Percentiles rank a stretch among this genome's conserved stretches.
phyloP scores from a whole-genome alignment of 2,797 vertebrate genomes.

The Argentina silus region DNA sequence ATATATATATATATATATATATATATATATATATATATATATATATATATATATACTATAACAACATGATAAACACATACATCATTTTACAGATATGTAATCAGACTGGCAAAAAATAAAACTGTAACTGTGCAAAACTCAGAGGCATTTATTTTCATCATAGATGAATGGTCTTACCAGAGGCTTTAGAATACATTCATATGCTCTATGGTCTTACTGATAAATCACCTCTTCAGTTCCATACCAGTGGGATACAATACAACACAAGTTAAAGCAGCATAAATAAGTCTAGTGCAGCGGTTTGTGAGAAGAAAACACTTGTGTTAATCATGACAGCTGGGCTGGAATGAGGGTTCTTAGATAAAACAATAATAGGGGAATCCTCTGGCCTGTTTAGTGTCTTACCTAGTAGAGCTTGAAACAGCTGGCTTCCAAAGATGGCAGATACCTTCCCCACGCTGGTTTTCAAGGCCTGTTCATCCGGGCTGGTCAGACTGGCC shows the following conservation, averaged over 20 bases:
- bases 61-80: too few relatives aligned
- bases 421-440: constrained; percentile 82
- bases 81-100: too few relatives aligned
- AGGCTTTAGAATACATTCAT: too few relatives aligned
- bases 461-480: constrained; percentile 84
- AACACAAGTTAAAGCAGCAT: too few relatives aligned
- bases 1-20: too few relatives aligned
- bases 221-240: background rate
- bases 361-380: background rate
- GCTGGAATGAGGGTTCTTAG: background rate
- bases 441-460: constrained; percentile 83
- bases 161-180: background rate
- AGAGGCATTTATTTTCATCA: background rate
- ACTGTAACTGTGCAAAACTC: background rate
- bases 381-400: constrained; percentile 9
- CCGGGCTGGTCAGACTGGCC: constrained; percentile 81
- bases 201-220: background rate
- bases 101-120: too few relatives aligned
- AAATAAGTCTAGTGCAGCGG: too few relatives aligned
- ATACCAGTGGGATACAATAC: background rate
- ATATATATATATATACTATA: too few relatives aligned
- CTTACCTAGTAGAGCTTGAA: constrained; percentile 85
- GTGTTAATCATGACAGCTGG: background rate
- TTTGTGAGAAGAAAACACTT: background rate
- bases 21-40: too few relatives aligned